These are phyloP conservation scores for Steatornis caripensis DNA, from an alignment of 2,113 vertebrate genomes.

Conservation along the genomic window DNA sequence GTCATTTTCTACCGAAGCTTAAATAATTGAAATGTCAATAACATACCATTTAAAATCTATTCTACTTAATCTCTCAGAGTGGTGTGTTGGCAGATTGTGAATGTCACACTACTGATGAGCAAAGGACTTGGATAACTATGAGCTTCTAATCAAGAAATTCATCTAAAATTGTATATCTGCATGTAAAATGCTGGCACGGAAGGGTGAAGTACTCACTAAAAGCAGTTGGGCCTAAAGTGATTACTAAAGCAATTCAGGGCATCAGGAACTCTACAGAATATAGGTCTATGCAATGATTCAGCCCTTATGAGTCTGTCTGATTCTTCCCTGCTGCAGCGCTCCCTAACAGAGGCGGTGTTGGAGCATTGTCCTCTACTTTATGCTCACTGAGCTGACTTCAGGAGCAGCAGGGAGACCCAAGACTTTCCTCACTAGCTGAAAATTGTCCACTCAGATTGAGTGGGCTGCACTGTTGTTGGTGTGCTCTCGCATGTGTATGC, in stretches of 20 bases:
- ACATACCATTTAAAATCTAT: constrained; percentile 62
- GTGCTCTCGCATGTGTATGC: neutral
- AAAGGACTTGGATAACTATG: constrained; percentile 61
- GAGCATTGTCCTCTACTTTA: neutral
- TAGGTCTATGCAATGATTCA: neutral
- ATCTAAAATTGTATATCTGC: constrained; percentile 58
- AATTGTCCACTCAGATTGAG: neutral
- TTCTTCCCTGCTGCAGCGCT: neutral
- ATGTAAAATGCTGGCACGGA: constrained; percentile 47
- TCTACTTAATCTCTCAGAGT: constrained; percentile 67
- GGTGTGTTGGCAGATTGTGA: constrained; percentile 67
- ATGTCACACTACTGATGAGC: constrained; percentile 65
- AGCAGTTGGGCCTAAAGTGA: constrained; percentile 32
- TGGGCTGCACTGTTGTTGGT: neutral
- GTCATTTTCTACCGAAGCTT: constrained; percentile 50
- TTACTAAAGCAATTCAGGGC: constrained; percentile 27
- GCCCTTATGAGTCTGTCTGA: neutral
- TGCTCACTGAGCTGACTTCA: neutral
- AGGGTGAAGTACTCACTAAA: constrained; percentile 13
- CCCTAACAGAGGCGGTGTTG: neutral
- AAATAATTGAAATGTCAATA: constrained; percentile 73
- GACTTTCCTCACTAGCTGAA: neutral
- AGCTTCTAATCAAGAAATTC: constrained; percentile 59
- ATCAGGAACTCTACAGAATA: neutral
- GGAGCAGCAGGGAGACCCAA: neutral